Conservation (phyloP, 2,797 vertebrate genomes). For the Erpetoichthys calabaricus region DNA sequence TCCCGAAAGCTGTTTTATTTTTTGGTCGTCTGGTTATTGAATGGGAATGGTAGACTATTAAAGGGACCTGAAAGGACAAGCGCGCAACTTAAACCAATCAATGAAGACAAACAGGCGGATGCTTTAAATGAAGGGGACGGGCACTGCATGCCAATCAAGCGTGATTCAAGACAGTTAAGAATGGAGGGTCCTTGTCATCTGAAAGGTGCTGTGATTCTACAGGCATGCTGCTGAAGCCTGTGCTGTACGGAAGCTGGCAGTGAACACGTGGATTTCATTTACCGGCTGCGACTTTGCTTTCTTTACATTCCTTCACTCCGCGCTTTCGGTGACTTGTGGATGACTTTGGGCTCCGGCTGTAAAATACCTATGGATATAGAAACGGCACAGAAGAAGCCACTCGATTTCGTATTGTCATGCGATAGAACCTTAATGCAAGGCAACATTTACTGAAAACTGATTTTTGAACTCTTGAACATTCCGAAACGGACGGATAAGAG, state of each 20-base stretch:
- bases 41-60: neutral
- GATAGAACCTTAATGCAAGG: too few species aligned
- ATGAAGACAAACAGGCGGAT: neutral
- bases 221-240: neutral
- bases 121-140: neutral
- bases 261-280: slow-evolving; percentile 11
- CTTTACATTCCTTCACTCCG: neutral
- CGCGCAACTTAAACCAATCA: slow-evolving; percentile 1
- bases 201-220: neutral
- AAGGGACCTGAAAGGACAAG: neutral
- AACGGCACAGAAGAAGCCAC: too few species aligned
- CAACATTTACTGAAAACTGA: too few species aligned
- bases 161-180: neutral
- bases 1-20: too few species aligned
- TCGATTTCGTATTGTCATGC: too few species aligned
- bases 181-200: neutral
- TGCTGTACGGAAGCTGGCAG: neutral
- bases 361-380: too few species aligned
- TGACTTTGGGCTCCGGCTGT: too few species aligned
- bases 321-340: too few species aligned
- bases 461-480: too few species aligned
- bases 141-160: slow-evolving; percentile 1
- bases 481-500: too few species aligned
- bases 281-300: neutral
- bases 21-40: neutral